Evolutionary conservation across 2,113 vertebrate species (phyloP), one percentile per base, ranked within the genome.

Genomic region (Prionailurus viverrinus): DNA sequence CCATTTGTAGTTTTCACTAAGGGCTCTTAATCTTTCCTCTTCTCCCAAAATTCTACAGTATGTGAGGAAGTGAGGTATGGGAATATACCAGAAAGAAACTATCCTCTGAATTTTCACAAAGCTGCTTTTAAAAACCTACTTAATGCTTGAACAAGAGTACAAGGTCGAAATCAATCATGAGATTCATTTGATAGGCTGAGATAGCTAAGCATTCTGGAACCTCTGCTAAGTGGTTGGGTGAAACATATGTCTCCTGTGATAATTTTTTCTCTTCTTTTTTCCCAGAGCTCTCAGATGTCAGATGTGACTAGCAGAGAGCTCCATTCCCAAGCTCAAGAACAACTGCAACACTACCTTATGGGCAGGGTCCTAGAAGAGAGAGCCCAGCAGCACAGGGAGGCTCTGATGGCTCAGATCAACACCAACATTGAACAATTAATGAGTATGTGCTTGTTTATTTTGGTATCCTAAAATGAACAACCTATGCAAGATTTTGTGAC

Each of bases 401-500:
- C 99, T 0, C 97, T 99, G 31, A 98, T 99, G 79, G 99, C 98
- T 85, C 99, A 99, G 98, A 99, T 99, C 98, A 99, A 98, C 98
- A 99, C 99, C 0, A 99, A 99, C 71, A 95, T 99, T 96, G 99
- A 99, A 97, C 99, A 99, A 89, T 97, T 99, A 94, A 99, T 99
- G 98, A 99, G 99, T 99, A 99, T 51, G 99, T 98, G 89, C 79
- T 94, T 36, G 39, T 84, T 92, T 16, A n/a, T 90, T 63, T 96
- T 87, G 92, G 6, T 90, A 90, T 95, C 65, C 55, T 87, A 41
- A 87, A 97, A 93, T 66, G 25, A 96, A 88, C 12, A 86, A 15
- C 31, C 36, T 91, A 1, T 95, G 5, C 15, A 68, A 92, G 51
- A 93, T 78, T 78, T 58, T 82, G 6, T 94, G 41, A 76, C 51